phyloP scores from a whole-genome alignment of 2,113 vertebrate genomes.

The Sceloporus undulatus region DNA sequence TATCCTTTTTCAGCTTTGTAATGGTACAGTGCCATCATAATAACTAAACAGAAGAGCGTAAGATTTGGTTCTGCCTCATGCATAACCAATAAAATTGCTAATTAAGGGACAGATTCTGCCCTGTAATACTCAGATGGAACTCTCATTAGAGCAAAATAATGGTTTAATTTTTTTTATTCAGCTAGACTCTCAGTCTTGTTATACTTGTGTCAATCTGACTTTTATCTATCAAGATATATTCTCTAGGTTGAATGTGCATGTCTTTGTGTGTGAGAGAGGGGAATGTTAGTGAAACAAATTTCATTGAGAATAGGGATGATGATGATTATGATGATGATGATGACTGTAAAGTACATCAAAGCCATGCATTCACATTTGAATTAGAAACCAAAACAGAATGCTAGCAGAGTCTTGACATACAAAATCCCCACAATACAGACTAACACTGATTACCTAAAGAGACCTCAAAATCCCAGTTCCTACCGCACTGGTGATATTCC shows the following conservation, averaged over 20 bases:
- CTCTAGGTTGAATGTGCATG: background rate
- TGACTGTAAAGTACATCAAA: background rate
- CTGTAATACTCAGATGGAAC: conserved; percentile 24
- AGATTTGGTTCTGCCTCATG: conserved; percentile 66
- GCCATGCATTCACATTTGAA: background rate
- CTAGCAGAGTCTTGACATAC: background rate
- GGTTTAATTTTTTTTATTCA: conserved; percentile 56
- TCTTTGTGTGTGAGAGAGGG: no score
- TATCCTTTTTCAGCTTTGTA: conserved; percentile 55
- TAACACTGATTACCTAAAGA: background rate
- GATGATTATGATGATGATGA: no score
- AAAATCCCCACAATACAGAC: background rate
- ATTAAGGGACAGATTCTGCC: conserved; percentile 73
- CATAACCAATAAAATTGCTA: conserved; percentile 72
- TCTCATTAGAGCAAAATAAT: conserved; percentile 72
- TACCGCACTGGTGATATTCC: background rate
- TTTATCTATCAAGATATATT: background rate
- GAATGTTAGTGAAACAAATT: background rate
- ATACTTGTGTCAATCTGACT: background rate
- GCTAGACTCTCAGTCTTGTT: conserved; percentile 40
- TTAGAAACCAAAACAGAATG: background rate
- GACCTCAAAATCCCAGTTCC: background rate
- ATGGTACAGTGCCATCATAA: conserved; percentile 46
- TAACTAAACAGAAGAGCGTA: conserved; percentile 57
- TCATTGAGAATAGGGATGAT: background rate